These are phyloP conservation scores for Pheosia gnoma DNA, from an alignment of 2,888 invertebrate species.

Conservation along the genomic window DNA sequence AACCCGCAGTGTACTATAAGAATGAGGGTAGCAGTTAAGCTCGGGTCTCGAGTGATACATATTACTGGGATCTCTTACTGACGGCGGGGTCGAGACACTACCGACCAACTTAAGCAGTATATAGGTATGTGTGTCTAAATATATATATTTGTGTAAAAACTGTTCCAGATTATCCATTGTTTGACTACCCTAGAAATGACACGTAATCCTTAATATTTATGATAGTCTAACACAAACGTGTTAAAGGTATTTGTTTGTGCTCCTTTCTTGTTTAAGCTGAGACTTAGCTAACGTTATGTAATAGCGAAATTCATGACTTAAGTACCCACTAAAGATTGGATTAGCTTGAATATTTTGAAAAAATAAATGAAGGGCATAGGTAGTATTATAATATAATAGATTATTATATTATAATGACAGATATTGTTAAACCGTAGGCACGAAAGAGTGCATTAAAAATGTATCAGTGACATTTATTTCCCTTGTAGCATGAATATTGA, in stretches of 20 bases:
- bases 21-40: constrained; percentile 1
- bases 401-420: too few species aligned
- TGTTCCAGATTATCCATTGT: not conserved
- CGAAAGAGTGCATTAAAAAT: too few species aligned
- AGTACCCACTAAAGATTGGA: too few species aligned
- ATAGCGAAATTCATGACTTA: not conserved
- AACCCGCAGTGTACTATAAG: not conserved
- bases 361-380: too few species aligned
- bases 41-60: constrained; percentile 2
- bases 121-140: not conserved
- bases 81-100: not conserved
- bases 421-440: too few species aligned
- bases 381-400: too few species aligned
- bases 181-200: not conserved
- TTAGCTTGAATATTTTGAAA: too few species aligned
- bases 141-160: not conserved
- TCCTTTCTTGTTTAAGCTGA: not conserved
- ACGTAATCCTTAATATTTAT: not conserved
- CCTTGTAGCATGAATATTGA: too few species aligned
- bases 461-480: too few species aligned
- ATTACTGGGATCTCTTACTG: constrained; percentile 5
- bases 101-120: not conserved
- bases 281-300: not conserved
- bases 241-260: not conserved
- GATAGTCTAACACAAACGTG: not conserved